Base-by-base conservation (phyloP, 2,797 vertebrate genomes). In the Amphiprion clarkii region DNA sequence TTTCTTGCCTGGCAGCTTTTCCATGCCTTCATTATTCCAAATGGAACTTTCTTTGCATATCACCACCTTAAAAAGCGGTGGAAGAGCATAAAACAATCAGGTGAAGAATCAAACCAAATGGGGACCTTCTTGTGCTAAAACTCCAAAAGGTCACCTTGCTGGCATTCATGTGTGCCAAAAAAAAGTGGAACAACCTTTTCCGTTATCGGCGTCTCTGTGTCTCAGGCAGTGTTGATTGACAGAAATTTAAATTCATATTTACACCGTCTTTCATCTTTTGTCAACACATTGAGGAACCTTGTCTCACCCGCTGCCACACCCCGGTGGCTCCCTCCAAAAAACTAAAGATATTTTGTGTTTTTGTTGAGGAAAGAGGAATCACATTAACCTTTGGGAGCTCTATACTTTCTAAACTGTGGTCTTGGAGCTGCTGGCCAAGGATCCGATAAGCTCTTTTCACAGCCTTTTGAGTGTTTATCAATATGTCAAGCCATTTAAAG, bases 381-480 rank as follows among this genome's bases (percentile, higher is more conserved):
- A 29, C 69, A 87, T 89, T 88, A 89, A 89, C 87, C 84, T 89
- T 88, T 89, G 23, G 17, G 53, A 68, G 51, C 84, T 87, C 81
- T 88, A 82, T 77, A 76, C 63, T 70, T 67, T 42, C 17, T 27
- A 61, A 76, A 67, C 68, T 33, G 44, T 36, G 70, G 64, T 48
- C 46, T 61, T 42, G 40, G 14, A 11, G 36, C 67, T 25, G 63
- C 70, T 5, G 25, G 65, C 76, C 29, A 29, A 56, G 40, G 19
- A 31, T 65, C 25, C 70, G 76, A 85, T 86, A 77, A 84, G 64
- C 76, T 62, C 65, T 71, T 59, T 56, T 64, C 59, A 66, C 49
- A 58, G 56, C 48, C 56, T 63, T 76, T 23, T 74, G 73, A 72
- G 58, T 48, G 33, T 80, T 83, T 87, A 80, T 85, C 79, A 82